A percentile compares a stretch with the other conserved stretches of the same genome.
phyloP scores from a whole-genome alignment of 2,113 vertebrate species.

The Cephalopholis sonnerati region DNA sequence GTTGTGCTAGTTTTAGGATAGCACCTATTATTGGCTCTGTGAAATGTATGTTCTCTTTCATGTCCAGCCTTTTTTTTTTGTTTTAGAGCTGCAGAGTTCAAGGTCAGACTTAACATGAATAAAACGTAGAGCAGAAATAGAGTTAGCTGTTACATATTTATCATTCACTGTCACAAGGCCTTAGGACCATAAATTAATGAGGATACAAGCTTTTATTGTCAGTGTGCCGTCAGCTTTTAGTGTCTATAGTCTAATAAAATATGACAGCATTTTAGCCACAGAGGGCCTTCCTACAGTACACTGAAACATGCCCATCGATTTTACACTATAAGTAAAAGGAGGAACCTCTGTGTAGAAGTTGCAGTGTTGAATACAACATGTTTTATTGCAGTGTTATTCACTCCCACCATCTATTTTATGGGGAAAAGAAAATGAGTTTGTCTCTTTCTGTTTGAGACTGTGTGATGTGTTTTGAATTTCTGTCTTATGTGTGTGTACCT shows the following conservation, averaged over 20 bases:
- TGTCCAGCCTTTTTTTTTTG: background rate
- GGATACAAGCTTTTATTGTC: background rate
- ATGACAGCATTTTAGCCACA: conserved; percentile 10
- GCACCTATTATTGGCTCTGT: conserved; percentile 11
- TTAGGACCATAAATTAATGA: background rate
- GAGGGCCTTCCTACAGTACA: background rate
- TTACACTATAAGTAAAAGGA: background rate
- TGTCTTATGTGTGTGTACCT: background rate
- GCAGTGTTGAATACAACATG: background rate
- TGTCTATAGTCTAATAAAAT: conserved; percentile 10
- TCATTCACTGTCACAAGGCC: background rate
- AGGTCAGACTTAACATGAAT: conserved; percentile 9
- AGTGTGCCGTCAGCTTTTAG: background rate
- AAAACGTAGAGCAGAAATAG: background rate
- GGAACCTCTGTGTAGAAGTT: background rate
- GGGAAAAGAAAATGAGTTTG: background rate
- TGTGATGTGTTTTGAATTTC: background rate
- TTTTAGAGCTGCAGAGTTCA: conserved; percentile 21
- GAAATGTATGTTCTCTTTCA: background rate
- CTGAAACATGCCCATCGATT: conserved; percentile 25
- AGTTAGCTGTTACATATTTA: background rate
- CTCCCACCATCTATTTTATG: background rate
- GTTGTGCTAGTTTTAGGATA: conserved; percentile 8
- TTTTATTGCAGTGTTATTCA: conserved; percentile 1
- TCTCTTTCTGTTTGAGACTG: background rate